Base-by-base conservation (phyloP, 2,888 invertebrate species). In the Drosophila algonquin region DNA sequence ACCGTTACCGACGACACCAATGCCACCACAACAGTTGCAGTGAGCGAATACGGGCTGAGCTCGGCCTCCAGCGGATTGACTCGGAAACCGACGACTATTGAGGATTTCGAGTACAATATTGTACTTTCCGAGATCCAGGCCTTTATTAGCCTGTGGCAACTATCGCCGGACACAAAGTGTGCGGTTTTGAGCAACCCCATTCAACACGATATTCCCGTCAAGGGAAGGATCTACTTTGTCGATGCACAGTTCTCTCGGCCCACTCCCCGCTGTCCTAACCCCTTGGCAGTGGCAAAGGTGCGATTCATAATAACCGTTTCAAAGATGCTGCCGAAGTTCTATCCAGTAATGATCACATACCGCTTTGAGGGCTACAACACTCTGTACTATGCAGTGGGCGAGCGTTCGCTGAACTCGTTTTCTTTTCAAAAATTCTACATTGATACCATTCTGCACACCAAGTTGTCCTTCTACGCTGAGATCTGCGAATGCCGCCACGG, bases 181-280 rank as follows among this genome's bases (percentile, higher is more conserved):
- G 87, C 89, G 1, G 79, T 90, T 1, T 75, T 88, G 4, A 71
- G 83, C 7, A 81, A 81, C 27, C 52, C 67, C 2, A 54, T 61
- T 24, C 63, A 35, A 3, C 77, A 83, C n/a, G 51, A 77, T 2
- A 64, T 81, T 0, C 63, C 71, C 4, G n/a, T 77, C 0, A 81
- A 82, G 57, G 91, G 89, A 4, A 64, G 59, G 2, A 84, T 80
- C 32, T 79, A 84, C 62, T 89, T 79, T 68, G 79, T 90, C 14
- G 90, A 91, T 62, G 91, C 88, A 0, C 81, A 89, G 48, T 91
- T 91, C 60, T 91, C 91, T 4, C 83, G 87, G 5, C 91, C 91
- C 9, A 91, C 90, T 9, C 77, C 78, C 7, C 75, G 76, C 18
- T 91, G 91, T 46, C 91, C 91, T 3, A 91, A 91, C 75, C 91